Base-by-base conservation (phyloP, 1,140 invertebrate genomes). In the Macrostomum lignano region DNA sequence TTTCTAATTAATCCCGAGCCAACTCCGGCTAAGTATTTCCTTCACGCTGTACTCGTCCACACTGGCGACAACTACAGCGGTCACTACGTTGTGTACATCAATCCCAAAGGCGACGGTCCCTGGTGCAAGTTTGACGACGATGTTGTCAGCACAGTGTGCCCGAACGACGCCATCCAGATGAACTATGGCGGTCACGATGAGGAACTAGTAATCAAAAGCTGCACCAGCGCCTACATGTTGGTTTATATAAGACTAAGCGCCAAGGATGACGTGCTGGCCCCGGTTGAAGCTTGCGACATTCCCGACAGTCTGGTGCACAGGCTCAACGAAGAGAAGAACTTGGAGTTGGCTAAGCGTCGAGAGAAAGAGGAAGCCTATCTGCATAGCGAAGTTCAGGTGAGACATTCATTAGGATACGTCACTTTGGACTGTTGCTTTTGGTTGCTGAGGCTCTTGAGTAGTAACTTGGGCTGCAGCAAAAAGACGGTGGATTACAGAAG, bases 71-170 rank as follows among this genome's bases (percentile, higher is more conserved):
- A 96, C 62, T 86, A 96, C 58, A 86, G 86, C 6, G 91, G 91
- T 2, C 88, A 96, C 61, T 98, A 98, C 62, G 88, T 98, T 33
- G 88, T 94, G 29, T 98, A 91, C 61, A 93, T 98, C 41, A 94
- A 96, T 64, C 88, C 88, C 3, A 76, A 73, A 57, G 81, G 79
- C 10, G 76, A 84, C 9, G 20, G 31, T 38, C 14, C 84, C 69
- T 98, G 91, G 88, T 98, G 84, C 56, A 96, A 96, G 58, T 98
- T 98, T 62, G 91, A 98, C 55, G 91, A 98, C 60, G 91, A 98
- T 55, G 88, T 96, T 19, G 91, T 98, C 1, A 91, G 81, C 4
- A 24, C 9, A 9, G 23, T 9, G 23, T 24, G 9, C 23, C n/a
- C n/a, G 23, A 24, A 24, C 23, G n/a, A 24, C n/a, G 11, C 6